A percentile compares a stretch with the other conserved stretches of the same genome.
Evolutionary conservation across 2,888 invertebrate species (phyloP).

Genomic region (Chalcis sispes): DNA sequence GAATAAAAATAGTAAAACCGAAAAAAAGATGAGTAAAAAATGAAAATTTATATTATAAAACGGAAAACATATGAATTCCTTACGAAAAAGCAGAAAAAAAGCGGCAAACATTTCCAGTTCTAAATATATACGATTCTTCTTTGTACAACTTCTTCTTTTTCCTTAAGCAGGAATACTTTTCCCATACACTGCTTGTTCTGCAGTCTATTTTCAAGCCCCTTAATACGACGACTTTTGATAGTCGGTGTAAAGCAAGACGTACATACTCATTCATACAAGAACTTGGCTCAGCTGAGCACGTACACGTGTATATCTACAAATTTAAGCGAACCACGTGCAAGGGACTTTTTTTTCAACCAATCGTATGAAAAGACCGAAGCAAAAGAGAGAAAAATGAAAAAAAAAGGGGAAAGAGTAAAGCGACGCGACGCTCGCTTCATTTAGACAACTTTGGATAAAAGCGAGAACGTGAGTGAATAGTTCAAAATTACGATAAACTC

Average conservation of each 20-base stretch:
- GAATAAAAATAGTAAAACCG: no score
- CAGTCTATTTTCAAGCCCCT: background rate
- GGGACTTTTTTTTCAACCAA: conserved; percentile 4
- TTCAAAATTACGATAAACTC: conserved; percentile 64
- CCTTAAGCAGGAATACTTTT: background rate
- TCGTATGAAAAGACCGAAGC: no score
- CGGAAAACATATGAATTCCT: no score
- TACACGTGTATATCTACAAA: conserved; percentile 18
- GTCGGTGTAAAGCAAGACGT: no score
- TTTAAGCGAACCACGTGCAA: background rate
- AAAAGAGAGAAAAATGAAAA: background rate
- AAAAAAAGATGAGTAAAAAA: no score
- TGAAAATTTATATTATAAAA: no score
- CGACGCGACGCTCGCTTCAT: background rate
- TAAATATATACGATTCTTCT: background rate
- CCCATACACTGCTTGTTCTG: background rate
- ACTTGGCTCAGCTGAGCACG: conserved; percentile 25
- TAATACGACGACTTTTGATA: conserved; percentile 18
- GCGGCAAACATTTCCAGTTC: background rate
- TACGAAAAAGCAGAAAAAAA: no score
- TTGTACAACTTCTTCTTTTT: background rate
- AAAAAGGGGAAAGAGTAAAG: background rate
- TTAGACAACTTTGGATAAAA: background rate
- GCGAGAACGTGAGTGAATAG: conserved; percentile 60
- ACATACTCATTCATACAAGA: conserved; percentile 18